Evolutionary conservation across 1,140 invertebrate species (phyloP).

Genomic region (Bombus ignitus): DNA sequence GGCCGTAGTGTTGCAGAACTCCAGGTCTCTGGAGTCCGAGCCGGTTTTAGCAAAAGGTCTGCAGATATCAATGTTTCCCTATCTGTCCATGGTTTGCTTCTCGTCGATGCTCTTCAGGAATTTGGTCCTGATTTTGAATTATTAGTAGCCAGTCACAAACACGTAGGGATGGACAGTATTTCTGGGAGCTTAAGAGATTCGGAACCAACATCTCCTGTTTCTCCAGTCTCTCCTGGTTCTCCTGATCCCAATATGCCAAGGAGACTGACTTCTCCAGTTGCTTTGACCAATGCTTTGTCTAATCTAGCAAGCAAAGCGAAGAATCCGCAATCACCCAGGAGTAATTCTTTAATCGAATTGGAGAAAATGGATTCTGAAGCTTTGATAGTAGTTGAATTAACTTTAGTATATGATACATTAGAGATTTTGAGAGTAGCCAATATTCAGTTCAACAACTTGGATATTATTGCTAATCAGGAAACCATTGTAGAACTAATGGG

Average conservation of each 20-base stretch:
- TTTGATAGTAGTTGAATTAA: constrained; percentile 92
- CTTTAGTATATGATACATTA: constrained; percentile 85
- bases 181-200: constrained; percentile 96
- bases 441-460: constrained; percentile 96
- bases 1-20: constrained; percentile 94
- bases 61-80: constrained; percentile 90
- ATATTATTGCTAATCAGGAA: constrained; percentile 98
- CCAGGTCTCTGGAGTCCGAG: constrained; percentile 93
- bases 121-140: constrained; percentile 97
- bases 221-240: constrained; percentile 88
- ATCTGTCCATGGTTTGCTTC: constrained; percentile 94
- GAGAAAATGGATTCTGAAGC: constrained; percentile 89
- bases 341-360: constrained; percentile 71
- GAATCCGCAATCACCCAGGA: constrained; percentile 72
- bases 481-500: constrained; percentile 96
- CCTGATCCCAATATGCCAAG: constrained; percentile 81
- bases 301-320: constrained; percentile 77
- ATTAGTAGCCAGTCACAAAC: constrained; percentile 95
- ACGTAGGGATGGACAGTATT: constrained; percentile 96
- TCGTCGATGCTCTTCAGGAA: constrained; percentile 97
- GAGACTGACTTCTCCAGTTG: constrained; percentile 84
- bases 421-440: constrained; percentile 91
- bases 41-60: constrained; percentile 88
- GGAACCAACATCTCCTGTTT: constrained; percentile 93
- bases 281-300: constrained; percentile 85